These are phyloP conservation scores for Drosophila repleta DNA, from an alignment of 1,140 invertebrate genomes.

Conservation along the genomic window DNA sequence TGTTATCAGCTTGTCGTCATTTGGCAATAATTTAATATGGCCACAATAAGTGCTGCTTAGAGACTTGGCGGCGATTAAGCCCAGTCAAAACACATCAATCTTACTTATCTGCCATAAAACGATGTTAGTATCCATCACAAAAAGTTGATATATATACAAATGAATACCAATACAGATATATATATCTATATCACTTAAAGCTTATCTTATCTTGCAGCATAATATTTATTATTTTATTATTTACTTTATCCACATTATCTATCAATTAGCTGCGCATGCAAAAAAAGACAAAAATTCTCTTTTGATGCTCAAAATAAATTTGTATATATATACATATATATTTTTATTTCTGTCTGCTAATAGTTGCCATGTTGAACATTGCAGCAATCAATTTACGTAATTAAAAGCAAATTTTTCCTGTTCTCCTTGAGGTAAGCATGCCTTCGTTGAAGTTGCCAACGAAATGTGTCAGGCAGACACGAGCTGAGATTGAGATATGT, in stretches of 20 bases:
- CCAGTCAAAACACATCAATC: slow-evolving; percentile 23
- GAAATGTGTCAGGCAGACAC: no score
- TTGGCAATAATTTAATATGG: slow-evolving; percentile 22
- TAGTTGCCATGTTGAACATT: background rate
- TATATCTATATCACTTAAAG: background rate
- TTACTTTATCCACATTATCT: slow-evolving; percentile 1
- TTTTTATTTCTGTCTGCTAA: background rate
- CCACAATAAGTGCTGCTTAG: slow-evolving; percentile 23
- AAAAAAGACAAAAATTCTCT: background rate
- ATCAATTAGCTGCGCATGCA: background rate
- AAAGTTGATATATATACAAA: background rate
- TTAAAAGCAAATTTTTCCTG: slow-evolving; percentile 8
- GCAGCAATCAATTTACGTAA: slow-evolving; percentile 8
- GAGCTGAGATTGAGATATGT: no score
- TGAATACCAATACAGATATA: background rate
- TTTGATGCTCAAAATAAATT: background rate
- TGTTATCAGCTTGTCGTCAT: background rate
- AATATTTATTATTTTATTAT: background rate
- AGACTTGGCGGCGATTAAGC: slow-evolving; percentile 20
- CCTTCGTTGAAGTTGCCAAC: no score
- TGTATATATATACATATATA: no score
- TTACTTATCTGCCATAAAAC: slow-evolving; percentile 28
- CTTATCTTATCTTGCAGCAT: slow-evolving; percentile 26
- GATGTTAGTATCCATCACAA: slow-evolving; percentile 6
- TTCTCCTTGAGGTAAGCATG: no score